Conservation (phyloP, 2,797 vertebrate genomes). For the Melopsittacus undulatus region DNA sequence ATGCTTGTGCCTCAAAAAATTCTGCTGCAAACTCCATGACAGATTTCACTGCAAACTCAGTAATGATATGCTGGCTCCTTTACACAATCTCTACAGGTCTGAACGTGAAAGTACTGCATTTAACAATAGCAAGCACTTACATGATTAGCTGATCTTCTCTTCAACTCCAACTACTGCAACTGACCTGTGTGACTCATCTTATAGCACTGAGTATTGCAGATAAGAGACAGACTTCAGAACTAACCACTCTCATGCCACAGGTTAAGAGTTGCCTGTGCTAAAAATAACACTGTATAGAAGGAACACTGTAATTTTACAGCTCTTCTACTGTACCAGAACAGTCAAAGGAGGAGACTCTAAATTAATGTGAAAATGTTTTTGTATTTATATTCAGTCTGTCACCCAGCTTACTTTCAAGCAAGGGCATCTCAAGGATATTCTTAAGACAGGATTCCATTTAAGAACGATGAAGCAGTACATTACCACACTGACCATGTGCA, state of each 20-base stretch:
- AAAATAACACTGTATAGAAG: neutral
- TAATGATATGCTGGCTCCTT: neutral
- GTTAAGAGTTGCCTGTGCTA: neutral
- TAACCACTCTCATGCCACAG: slow-evolving; percentile 2
- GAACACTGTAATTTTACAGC: slow-evolving; percentile 4
- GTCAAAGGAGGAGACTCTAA: neutral
- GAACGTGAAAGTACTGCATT: neutral
- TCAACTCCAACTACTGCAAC: neutral
- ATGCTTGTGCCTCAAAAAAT: neutral
- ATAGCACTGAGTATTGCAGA: neutral
- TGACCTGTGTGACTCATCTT: slow-evolving; percentile 8
- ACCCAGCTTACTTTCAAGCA: neutral
- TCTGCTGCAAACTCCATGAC: neutral
- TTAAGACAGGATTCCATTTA: neutral
- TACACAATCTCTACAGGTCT: neutral
- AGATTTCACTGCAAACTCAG: neutral
- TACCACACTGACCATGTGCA: neutral
- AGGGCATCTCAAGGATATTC: neutral
- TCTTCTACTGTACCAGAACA: neutral
- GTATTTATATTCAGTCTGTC: neutral
- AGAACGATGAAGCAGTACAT: neutral
- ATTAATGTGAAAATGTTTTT: neutral
- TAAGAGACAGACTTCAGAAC: slow-evolving; percentile 2
- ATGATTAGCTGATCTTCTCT: neutral
- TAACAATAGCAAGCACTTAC: neutral